These are phyloP conservation scores for Diorhabda sublineata DNA, from an alignment of 1,140 invertebrate species.

Conservation along the genomic window DNA sequence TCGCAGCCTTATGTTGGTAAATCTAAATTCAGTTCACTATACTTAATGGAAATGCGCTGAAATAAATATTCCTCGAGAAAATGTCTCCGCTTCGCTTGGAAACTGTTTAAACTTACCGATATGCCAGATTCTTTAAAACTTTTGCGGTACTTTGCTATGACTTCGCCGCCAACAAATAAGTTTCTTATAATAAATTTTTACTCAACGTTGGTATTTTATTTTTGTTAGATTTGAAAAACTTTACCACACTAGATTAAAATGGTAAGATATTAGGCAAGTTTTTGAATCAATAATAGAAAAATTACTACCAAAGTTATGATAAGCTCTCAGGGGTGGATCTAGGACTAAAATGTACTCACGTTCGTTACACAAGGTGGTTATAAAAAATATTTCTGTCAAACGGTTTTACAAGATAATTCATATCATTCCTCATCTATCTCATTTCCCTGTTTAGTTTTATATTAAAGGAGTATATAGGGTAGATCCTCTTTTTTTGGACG, in stretches of 20 bases:
- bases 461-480: too few relatives aligned
- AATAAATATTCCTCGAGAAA: neutral
- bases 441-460: too few relatives aligned
- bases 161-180: neutral
- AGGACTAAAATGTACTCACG: too few relatives aligned
- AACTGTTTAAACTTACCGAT: neutral
- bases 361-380: too few relatives aligned
- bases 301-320: too few relatives aligned
- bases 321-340: too few relatives aligned
- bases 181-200: slow-evolving; percentile 1
- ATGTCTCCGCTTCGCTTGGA: neutral
- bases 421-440: too few relatives aligned
- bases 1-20: neutral
- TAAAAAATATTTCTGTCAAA: too few relatives aligned
- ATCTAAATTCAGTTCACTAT: slow-evolving; percentile 1
- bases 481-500: too few relatives aligned
- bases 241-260: slow-evolving; percentile 2
- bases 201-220: neutral
- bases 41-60: neutral
- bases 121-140: neutral
- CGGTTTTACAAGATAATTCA: too few relatives aligned
- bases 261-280: too few relatives aligned
- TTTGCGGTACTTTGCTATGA: neutral
- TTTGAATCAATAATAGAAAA: too few relatives aligned
- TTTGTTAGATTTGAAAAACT: neutral